Evolutionary conservation across 2,888 invertebrate genomes (phyloP).

Genomic region (Hymenopus coronatus): DNA sequence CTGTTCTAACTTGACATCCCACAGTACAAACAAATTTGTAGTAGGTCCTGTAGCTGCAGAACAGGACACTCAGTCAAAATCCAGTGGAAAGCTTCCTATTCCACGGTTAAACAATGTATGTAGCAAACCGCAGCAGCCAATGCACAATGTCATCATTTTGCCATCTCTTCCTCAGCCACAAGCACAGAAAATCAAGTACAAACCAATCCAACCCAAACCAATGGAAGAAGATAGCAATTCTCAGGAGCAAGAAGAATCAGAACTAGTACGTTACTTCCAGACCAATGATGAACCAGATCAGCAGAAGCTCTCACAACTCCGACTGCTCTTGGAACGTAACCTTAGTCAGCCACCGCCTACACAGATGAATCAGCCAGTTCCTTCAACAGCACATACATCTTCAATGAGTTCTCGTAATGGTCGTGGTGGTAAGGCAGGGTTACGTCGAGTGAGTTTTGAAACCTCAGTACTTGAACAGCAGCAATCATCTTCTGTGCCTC

Average conservation of each 20-base stretch:
- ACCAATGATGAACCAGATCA: constrained; percentile 26
- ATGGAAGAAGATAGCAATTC: constrained; percentile 60
- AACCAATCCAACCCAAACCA: constrained; percentile 53
- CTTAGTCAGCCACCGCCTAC: constrained; percentile 47
- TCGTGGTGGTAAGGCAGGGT: background rate
- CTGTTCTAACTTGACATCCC: background rate
- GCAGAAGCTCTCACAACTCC: constrained; percentile 69
- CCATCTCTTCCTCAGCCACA: constrained; percentile 53
- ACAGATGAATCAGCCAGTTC: background rate
- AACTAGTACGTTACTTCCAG: constrained; percentile 78
- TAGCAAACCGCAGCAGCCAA: background rate
- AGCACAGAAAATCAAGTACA: constrained; percentile 50
- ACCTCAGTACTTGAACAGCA: constrained; percentile 42
- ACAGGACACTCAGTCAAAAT: background rate
- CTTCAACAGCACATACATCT: background rate
- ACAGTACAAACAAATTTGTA: background rate
- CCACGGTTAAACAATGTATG: constrained; percentile 28
- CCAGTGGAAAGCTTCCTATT: constrained; percentile 28
- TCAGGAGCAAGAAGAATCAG: constrained; percentile 75
- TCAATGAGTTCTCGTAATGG: background rate
- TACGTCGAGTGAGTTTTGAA: constrained; percentile 58
- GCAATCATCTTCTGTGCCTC: constrained; percentile 52
- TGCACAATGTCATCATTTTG: constrained; percentile 42
- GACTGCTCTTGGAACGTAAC: constrained; percentile 68
- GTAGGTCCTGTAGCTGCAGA: background rate